These are phyloP conservation scores for Cirrhinus mrigala DNA, from an alignment of 2,797 vertebrate genomes.

Conservation along the genomic window DNA sequence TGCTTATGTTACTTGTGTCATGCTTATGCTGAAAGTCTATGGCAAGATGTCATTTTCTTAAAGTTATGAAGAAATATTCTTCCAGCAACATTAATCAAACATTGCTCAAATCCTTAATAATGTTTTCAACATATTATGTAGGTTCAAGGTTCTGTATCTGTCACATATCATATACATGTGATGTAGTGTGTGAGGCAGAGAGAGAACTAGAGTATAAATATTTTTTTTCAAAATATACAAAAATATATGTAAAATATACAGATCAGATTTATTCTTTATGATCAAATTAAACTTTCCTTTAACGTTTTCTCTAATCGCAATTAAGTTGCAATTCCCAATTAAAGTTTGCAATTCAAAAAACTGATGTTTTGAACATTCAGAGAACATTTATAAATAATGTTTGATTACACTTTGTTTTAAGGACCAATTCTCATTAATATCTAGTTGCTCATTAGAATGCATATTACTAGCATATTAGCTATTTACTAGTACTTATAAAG, in stretches of 20 bases:
- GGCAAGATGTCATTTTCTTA: background rate
- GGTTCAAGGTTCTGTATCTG: background rate
- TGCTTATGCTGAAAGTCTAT: background rate
- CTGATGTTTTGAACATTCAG: background rate
- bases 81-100: background rate
- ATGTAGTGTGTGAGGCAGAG: background rate
- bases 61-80: background rate
- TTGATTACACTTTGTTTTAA: background rate
- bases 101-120: background rate
- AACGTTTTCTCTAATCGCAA: background rate
- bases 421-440: too few species aligned
- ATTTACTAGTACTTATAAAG: too few species aligned
- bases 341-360: background rate
- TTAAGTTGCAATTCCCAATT: background rate
- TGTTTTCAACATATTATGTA: background rate
- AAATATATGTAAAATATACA: too few species aligned
- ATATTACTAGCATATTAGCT: too few species aligned
- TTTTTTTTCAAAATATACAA: too few species aligned
- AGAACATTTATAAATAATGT: too few species aligned
- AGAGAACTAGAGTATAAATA: too few species aligned
- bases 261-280: too few species aligned
- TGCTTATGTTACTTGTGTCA: background rate
- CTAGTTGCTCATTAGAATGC: too few species aligned
- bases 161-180: background rate
- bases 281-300: background rate